Evolutionary conservation across 2,113 vertebrate species (phyloP), one percentile per base, ranked within the genome.

Genomic region (Euleptes europaea): DNA sequence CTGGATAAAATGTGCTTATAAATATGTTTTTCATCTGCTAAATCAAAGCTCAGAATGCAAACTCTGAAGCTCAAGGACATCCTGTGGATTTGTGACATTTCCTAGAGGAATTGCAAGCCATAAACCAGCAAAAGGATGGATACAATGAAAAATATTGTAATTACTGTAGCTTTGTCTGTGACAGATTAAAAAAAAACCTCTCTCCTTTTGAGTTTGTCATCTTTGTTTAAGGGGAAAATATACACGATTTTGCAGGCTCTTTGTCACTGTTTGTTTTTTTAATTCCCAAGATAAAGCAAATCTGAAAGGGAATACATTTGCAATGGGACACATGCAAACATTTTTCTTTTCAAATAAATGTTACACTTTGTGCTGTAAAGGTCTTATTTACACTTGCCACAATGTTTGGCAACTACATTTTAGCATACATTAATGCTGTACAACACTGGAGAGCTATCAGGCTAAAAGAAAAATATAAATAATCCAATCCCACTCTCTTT

Each of bases 31-130:
- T 90, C 82, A 91, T 88, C 85, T 90, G 77, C 65, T 57, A 88
- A 92, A 88, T 88, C 88, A 90, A 91, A 94, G 86, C 88, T 76
- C 47, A 66, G 85, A 91, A 87, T 84, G 82, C 82, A 84, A 78
- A 91, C 90, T 78, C 84, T 88, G 82, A 90, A 91, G 89, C 88
- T 91, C 54, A 89, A 89, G 91, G 91, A 91, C 82, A 74, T 93
- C 89, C 90, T 86, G 86, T 86, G 80, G 70, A 71, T 92, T 88
- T 60, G 54, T 90, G 90, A 93, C 90, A 82, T 92, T 93, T 93
- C 82, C 87, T 90, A 66, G 74, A 92, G 90, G 88, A 91, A 72
- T 12, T 5, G 11, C 38, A 83, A 78, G 83, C 88, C 88, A 88
- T 86, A 91, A 93, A 88, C 60, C 60, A 54, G 38, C 78, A 88